Percentiles rank a stretch among this genome's conserved stretches.
phyloP scores from a whole-genome alignment of 1,140 invertebrate genomes.

The Bursaphelenchus mucronatus region DNA sequence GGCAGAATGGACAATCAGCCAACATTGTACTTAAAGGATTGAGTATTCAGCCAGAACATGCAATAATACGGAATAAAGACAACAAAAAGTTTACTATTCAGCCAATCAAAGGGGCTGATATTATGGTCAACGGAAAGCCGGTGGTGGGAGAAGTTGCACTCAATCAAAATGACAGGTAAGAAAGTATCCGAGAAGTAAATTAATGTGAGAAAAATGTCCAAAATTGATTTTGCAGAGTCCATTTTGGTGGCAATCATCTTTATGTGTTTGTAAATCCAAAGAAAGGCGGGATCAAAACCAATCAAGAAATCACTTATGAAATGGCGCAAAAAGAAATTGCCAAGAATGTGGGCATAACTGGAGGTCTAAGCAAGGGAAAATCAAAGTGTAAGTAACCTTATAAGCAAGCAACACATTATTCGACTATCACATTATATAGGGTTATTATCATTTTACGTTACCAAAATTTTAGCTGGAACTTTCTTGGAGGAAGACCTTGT shows the following conservation, averaged over 20 bases:
- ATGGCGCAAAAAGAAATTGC: slow-evolving; percentile 68
- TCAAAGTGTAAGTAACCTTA: not conserved
- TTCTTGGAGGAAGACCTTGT: slow-evolving; percentile 67
- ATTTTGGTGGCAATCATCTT: slow-evolving; percentile 67
- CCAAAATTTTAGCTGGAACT: slow-evolving; percentile 62
- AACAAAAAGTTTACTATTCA: slow-evolving; percentile 64
- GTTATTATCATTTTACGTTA: not conserved
- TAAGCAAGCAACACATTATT: not conserved
- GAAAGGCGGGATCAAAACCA: slow-evolving; percentile 55
- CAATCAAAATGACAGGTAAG: slow-evolving; percentile 66
- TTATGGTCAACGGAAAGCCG: slow-evolving; percentile 66
- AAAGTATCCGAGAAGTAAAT: not conserved
- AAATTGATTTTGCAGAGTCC: slow-evolving; percentile 60
- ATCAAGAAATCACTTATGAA: slow-evolving; percentile 65
- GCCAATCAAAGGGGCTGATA: slow-evolving; percentile 63
- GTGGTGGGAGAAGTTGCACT: slow-evolving; percentile 62
- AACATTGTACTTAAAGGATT: slow-evolving; percentile 66
- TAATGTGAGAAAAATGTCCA: not conserved
- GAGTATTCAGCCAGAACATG: slow-evolving; percentile 67
- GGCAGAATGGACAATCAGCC: slow-evolving; percentile 38
- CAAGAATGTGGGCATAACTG: slow-evolving; percentile 65
- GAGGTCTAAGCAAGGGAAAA: slow-evolving; percentile 1
- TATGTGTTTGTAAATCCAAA: slow-evolving; percentile 65
- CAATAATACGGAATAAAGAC: slow-evolving; percentile 63
- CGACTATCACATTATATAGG: not conserved